These are phyloP conservation scores for Triplophysa bombifrons DNA, from an alignment of 2,797 vertebrate genomes.

Conservation along the genomic window DNA sequence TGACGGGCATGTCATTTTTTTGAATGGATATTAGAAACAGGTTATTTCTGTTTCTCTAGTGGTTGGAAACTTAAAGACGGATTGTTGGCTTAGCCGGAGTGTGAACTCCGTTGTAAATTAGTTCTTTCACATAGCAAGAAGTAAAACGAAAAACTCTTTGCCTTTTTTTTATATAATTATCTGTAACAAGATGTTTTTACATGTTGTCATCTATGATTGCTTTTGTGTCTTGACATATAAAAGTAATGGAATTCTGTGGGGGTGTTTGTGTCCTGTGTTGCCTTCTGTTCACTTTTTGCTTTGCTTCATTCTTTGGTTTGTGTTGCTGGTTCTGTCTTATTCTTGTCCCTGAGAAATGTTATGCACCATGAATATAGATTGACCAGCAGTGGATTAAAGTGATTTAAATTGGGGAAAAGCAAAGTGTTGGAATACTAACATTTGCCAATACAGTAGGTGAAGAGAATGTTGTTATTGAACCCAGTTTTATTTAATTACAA, in stretches of 20 bases:
- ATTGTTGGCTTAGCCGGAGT: slow-evolving; percentile 60
- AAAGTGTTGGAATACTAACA: slow-evolving; percentile 26
- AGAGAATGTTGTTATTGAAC: slow-evolving; percentile 58
- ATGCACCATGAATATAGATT: slow-evolving; percentile 31
- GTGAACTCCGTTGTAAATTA: slow-evolving; percentile 68
- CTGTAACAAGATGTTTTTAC: slow-evolving; percentile 68
- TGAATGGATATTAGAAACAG: slow-evolving; percentile 40
- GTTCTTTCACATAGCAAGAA: slow-evolving; percentile 69
- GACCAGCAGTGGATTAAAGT: slow-evolving; percentile 43
- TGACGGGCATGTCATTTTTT: slow-evolving; percentile 44
- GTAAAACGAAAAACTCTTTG: slow-evolving; percentile 55
- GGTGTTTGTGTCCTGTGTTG: slow-evolving; percentile 35
- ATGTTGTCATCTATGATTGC: slow-evolving; percentile 69
- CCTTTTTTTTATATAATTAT: slow-evolving; percentile 71
- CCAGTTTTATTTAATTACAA: background rate
- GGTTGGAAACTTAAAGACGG: slow-evolving; percentile 45
- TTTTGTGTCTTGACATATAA: slow-evolving; percentile 71
- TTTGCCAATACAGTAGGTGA: slow-evolving; percentile 64
- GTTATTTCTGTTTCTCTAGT: slow-evolving; percentile 52
- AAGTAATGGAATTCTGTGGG: slow-evolving; percentile 64
- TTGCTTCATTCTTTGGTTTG: slow-evolving; percentile 5
- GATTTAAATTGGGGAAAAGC: slow-evolving; percentile 24
- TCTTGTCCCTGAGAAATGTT: slow-evolving; percentile 8
- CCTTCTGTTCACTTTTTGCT: background rate
- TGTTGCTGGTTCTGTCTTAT: slow-evolving; percentile 6